Conservation (phyloP, 2,888 invertebrate species). For the Drosophila pseudotakahashii region DNA sequence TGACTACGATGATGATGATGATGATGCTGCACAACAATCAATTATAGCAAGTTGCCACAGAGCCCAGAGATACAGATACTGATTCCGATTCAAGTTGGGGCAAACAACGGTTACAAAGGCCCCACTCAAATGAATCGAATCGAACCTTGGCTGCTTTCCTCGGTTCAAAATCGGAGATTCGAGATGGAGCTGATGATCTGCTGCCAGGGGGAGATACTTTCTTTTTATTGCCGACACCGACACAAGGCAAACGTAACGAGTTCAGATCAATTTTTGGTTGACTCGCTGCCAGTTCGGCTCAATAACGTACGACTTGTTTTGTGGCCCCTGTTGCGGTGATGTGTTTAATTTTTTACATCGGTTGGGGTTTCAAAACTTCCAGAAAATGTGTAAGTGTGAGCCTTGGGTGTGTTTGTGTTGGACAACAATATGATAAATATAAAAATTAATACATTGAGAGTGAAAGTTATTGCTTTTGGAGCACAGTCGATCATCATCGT, state of each 20-base stretch:
- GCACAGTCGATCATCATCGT: conserved; percentile 58
- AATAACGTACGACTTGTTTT: conserved; percentile 68
- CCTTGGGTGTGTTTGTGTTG: conserved; percentile 48
- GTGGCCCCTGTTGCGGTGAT: conserved; percentile 48
- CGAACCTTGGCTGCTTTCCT: conserved; percentile 64
- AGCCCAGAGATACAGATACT: conserved; percentile 7
- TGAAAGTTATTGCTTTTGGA: conserved; percentile 79
- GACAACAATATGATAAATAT: conserved; percentile 79
- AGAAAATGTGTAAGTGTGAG: conserved; percentile 28
- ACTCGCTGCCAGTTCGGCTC: conserved; percentile 63
- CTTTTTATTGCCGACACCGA: conserved; percentile 75
- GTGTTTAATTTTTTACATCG: conserved; percentile 36
- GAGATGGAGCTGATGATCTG: conserved; percentile 55
- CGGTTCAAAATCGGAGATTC: conserved; percentile 17
- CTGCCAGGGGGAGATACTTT: conserved; percentile 71
- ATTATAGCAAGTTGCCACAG: conserved; percentile 68
- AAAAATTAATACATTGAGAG: conserved; percentile 82
- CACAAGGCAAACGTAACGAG: conserved; percentile 71
- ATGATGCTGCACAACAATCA: conserved; percentile 78
- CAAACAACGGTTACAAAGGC: conserved; percentile 50
- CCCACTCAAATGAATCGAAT: conserved; percentile 63
- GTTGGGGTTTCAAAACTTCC: conserved; percentile 63
- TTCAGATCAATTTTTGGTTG: conserved; percentile 80
- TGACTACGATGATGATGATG: conserved; percentile 47
- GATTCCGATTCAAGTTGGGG: conserved; percentile 32